These are phyloP conservation scores for Syndactyla subalaris DNA, from an alignment of 2,797 vertebrate genomes.

Conservation along the genomic window DNA sequence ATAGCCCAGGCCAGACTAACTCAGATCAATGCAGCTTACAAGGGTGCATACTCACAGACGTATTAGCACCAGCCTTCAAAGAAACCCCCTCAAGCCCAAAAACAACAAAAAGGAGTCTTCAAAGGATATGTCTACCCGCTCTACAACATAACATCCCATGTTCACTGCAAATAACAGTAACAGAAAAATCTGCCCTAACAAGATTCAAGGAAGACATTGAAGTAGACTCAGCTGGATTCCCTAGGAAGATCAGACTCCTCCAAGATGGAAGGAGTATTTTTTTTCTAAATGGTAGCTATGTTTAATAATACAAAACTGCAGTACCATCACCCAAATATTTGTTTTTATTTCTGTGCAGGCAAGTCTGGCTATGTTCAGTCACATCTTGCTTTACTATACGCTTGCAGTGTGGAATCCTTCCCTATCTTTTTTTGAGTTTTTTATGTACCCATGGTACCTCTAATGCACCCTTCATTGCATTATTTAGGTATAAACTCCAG, in stretches of 20 bases:
- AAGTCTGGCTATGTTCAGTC: conserved; percentile 21
- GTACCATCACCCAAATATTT: conserved; percentile 29
- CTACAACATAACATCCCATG: background rate
- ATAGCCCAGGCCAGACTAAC: background rate
- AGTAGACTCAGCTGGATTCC: conserved; percentile 16
- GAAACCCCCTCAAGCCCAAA: conserved; percentile 30
- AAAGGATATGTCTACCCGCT: background rate
- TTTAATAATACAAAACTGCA: conserved; percentile 53
- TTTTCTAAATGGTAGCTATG: background rate
- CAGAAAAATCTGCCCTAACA: conserved; percentile 31
- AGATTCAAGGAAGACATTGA: conserved; percentile 15
- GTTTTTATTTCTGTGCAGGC: conserved; percentile 29
- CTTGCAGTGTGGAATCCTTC: background rate
- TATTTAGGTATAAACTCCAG: background rate
- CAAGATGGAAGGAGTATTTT: background rate
- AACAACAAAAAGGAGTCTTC: conserved; percentile 14
- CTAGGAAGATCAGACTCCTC: conserved; percentile 8
- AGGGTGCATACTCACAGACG: accelerated
- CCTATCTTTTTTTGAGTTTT: background rate
- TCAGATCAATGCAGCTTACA: background rate
- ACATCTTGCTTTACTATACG: background rate
- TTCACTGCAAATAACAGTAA: background rate
- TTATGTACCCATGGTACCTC: background rate
- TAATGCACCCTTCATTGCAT: background rate
- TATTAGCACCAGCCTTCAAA: conserved; percentile 37